Base-by-base conservation (phyloP, 2,113 vertebrate genomes). In the Takifugu bimaculatus region DNA sequence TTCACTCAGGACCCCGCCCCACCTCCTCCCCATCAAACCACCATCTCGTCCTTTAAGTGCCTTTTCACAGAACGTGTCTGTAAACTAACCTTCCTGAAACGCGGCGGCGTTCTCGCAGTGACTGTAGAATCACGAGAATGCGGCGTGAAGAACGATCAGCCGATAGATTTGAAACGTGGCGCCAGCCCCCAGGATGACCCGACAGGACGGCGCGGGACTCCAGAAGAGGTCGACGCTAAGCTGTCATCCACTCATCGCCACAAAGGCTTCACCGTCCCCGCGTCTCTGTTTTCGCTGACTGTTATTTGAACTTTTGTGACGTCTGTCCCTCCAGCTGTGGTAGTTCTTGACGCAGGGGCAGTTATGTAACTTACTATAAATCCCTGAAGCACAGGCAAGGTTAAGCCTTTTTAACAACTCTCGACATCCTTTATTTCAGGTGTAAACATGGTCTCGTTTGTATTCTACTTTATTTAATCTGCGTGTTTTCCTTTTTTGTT, bases 51-150 rank as follows among this genome's bases (percentile, higher is more conserved):
- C 42, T 56, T 65, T 47, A 81, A 85, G 87, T 89, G 87, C 87
- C 87, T 89, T 82, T 65, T 76, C 60, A 72, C 62, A 72, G 67
- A 64, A 81, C 26, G 69, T 64, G 54, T 76, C 72, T 77, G 63
- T 69, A 55, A 51, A 57, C 55, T 48, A 13, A 50, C 53, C 50
- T 54, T n/a, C 53, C 35, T 39, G 3, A 39, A 39, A 6, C 11
- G 10, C 11, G 35, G 35, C 1, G 32, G 32, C 32, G 4, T 39
- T 39, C 35, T 39, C 7, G 35, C 3, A 39, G 11, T 15, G 54
- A 28, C 50, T 70, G 43, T 42, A 44, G 42, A 58, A 35, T 32
- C 54, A 53, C 50, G 29, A 49, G 57, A 62, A 60, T 39, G 35
- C 11, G 35, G 35, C 35, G 35, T 39, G 35, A 39, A 39, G 35